Evolutionary conservation across 2,113 vertebrate genomes (phyloP), one percentile per base, ranked within the genome.

Genomic region (Hippoglossus stenolepis): DNA sequence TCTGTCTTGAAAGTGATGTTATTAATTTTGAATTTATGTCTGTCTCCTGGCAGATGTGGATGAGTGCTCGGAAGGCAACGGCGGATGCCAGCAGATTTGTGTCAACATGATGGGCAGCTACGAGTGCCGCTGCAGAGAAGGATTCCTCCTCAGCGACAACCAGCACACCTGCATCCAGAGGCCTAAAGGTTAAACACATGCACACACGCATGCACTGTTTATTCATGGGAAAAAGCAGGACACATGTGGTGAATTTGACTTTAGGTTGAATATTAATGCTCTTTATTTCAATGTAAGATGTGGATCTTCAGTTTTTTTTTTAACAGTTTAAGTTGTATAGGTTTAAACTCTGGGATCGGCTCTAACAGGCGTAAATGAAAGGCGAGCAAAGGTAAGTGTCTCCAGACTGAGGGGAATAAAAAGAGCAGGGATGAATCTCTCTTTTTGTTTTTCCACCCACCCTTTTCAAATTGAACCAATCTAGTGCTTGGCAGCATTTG

Each of bases 41-140:
- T 80, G 45, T 90, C 58, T 82, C 72, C 43, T 24, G 65, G 12
- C 94, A 99, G 97, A 99, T 87, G 96, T 99, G 92, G 97, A 99
- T 0, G 97, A 99, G 91, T 99, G 98, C 84, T 95, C 95, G 0
- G 97, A 98, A 83, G 97, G 97, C 51, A 99, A 99, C 0, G 98
- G 98, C 0, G 98, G 98, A 77, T 98, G 98, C 89, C 98, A 99
- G 75, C 98, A 99, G 94, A 97, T 96, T 80, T 99, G 98, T 13
- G 94, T 99, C 93, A 99, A 99, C 93, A 98, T 98, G 97, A 99
- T 99, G 98, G 98, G 98, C 82, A 99, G 98, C 93, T 99, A 99
- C 0, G 98, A 99, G 87, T 99, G 98, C 85, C 97, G 96, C 86
- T 99, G 98, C 90, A 85, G 97, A 43, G 98, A 99, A 59, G 97